phyloP scores from a whole-genome alignment of 2,888 invertebrate genomes.

The Drepanosiphum platanoidis region DNA sequence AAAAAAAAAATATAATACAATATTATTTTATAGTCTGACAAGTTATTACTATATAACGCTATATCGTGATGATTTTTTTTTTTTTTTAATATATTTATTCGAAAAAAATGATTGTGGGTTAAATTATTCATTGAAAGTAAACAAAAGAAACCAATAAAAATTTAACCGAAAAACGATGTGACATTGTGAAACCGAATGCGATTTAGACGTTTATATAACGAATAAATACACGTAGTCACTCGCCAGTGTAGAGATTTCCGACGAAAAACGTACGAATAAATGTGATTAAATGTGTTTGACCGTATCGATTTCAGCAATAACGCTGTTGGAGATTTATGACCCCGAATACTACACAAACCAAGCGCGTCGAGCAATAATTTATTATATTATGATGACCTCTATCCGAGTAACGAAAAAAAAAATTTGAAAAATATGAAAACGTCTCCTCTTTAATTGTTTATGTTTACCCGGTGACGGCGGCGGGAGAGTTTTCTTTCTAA shows the following conservation, averaged over 20 bases:
- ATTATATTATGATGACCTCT: background rate
- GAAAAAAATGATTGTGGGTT: too few relatives aligned
- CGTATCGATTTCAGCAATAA: background rate
- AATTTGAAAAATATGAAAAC: too few relatives aligned
- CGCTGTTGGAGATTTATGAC: background rate
- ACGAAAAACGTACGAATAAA: background rate
- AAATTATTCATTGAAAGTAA: background rate
- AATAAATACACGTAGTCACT: background rate
- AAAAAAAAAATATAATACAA: too few relatives aligned
- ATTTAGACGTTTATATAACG: background rate
- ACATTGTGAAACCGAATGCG: too few relatives aligned
- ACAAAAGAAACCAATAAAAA: background rate
- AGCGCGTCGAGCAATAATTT: background rate
- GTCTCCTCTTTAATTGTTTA: background rate
- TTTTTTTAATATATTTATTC: too few relatives aligned
- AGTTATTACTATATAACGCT: too few relatives aligned
- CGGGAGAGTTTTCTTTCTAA: background rate
- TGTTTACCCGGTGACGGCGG: background rate
- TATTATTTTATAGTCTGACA: too few relatives aligned
- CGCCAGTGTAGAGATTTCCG: too few relatives aligned
- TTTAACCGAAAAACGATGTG: too few relatives aligned
- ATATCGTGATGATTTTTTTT: too few relatives aligned
- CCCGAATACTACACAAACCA: background rate
- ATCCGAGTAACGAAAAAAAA: background rate
- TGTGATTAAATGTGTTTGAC: background rate